Evolutionary conservation across 1,140 invertebrate genomes (phyloP), one percentile per base, ranked within the genome.

Genomic region (Penaeus chinensis): DNA sequence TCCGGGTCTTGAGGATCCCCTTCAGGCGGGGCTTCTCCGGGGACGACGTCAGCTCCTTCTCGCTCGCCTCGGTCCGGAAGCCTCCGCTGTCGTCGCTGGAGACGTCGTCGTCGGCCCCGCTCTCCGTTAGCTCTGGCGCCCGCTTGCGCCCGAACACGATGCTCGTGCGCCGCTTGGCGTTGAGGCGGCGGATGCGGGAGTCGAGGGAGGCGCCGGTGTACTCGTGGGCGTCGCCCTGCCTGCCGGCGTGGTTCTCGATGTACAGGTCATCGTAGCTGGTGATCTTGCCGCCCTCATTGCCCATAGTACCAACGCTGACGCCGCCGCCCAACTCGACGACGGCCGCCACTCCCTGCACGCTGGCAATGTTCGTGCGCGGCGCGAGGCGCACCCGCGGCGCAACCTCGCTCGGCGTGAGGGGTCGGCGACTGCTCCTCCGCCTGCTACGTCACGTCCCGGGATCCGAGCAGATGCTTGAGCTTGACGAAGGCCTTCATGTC

Each of bases 81-180:
- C 86, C 86, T 16, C 86, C 86, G 71, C 86, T 87, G 80, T 87
- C 86, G 61, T 87, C 86, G 71, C 80, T 87, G 4, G 86, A 87
- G 63, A 66, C 63, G 63, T 82, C 63, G 11, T 82, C 32, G 37
- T 69, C 61, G 13, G 13, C 24, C 61, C n/a, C 60, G 79, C 37
- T 66, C 69, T 65, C 37, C 66, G 18, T n/a, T 3, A n/a, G 19
- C n/a, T 32, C 71, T 42, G 22, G 62, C 22, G 11, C 11, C 54
- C 42, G 76, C 24, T 63, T 62, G 32, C 76, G 71, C 32, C 86
- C 80, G 20, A 87, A 78, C 24, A 87, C 37, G 60, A 87, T 82
- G 71, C 80, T 87, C 61, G 80, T 87, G 62, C 69, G 77, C 10
- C 80, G 80, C 22, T 69, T 47, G 10, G 86, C 16, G 54, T 78